These are phyloP conservation scores for Lasioglossum marginatum DNA, from an alignment of 2,888 invertebrate genomes.

Conservation along the genomic window DNA sequence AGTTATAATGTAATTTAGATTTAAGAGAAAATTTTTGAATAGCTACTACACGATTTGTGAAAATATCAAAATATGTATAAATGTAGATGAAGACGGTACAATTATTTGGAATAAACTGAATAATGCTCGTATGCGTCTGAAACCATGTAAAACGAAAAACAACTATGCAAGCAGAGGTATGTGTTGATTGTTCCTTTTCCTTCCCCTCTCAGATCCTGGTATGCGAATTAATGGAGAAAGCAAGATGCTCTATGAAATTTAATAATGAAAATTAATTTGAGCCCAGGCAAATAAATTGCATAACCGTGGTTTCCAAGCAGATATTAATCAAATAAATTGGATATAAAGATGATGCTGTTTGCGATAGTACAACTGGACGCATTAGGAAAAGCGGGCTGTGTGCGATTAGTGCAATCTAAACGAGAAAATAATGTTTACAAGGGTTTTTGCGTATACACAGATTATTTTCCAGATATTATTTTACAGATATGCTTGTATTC, in stretches of 20 bases:
- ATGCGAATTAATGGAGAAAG: slow-evolving; percentile 83
- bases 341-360: slow-evolving; percentile 60
- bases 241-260: slow-evolving; percentile 67
- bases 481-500: neutral
- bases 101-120: slow-evolving; percentile 24
- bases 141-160: slow-evolving; percentile 35
- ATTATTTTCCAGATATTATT: slow-evolving; percentile 8
- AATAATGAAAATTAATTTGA: slow-evolving; percentile 46
- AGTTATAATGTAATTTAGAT: slow-evolving; percentile 3
- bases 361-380: slow-evolving; percentile 82
- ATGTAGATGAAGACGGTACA: slow-evolving; percentile 19
- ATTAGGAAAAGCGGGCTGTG: slow-evolving; percentile 76
- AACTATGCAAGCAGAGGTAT: slow-evolving; percentile 68
- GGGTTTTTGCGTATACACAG: slow-evolving; percentile 6
- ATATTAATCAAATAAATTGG: slow-evolving; percentile 48
- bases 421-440: slow-evolving; percentile 32
- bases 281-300: slow-evolving; percentile 34
- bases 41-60: slow-evolving; percentile 4
- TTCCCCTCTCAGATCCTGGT: slow-evolving; percentile 88
- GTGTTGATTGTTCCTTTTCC: slow-evolving; percentile 85
- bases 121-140: slow-evolving; percentile 24
- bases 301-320: slow-evolving; percentile 29
- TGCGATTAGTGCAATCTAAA: slow-evolving; percentile 58
- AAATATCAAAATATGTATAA: slow-evolving; percentile 26
- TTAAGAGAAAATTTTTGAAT: slow-evolving; percentile 10